phyloP scores from a whole-genome alignment of 2,113 vertebrate species.

The Lophotis ruficrista region DNA sequence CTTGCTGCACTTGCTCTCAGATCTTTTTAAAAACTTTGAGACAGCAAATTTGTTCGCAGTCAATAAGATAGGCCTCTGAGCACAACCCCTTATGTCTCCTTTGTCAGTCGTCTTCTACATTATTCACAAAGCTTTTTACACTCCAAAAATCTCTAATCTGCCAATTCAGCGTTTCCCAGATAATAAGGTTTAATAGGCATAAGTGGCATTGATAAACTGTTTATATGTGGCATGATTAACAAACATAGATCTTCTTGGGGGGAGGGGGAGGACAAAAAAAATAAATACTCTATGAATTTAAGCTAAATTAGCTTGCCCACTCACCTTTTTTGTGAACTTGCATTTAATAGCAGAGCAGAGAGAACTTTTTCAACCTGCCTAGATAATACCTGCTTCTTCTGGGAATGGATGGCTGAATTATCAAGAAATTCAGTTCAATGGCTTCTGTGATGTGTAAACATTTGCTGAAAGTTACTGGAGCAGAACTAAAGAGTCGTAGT shows the following conservation, averaged over 20 bases:
- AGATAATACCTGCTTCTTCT: neutral
- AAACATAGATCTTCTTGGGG: neutral
- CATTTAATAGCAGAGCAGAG: neutral
- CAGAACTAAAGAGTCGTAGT: neutral
- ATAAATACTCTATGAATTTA: neutral
- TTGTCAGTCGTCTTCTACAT: constrained; percentile 57
- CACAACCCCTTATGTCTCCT: neutral
- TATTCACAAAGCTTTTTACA: constrained; percentile 54
- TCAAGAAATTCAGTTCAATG: neutral
- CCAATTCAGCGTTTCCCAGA: constrained; percentile 20
- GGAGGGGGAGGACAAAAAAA: accelerated
- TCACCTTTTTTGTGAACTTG: neutral
- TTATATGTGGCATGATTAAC: neutral
- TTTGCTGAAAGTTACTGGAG: constrained; percentile 33
- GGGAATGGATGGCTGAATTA: neutral
- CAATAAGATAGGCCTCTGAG: constrained; percentile 31
- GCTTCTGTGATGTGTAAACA: neutral
- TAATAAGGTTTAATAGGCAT: constrained; percentile 29
- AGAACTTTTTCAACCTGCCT: neutral
- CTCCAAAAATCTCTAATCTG: neutral
- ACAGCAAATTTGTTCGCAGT: constrained; percentile 30
- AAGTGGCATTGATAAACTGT: constrained; percentile 18
- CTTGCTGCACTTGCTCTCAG: neutral
- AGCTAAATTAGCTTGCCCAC: neutral
- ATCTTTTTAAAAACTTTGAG: constrained; percentile 44